Base-by-base conservation (phyloP, 2,797 vertebrate genomes). In the Hippocampus kuda region DNA sequence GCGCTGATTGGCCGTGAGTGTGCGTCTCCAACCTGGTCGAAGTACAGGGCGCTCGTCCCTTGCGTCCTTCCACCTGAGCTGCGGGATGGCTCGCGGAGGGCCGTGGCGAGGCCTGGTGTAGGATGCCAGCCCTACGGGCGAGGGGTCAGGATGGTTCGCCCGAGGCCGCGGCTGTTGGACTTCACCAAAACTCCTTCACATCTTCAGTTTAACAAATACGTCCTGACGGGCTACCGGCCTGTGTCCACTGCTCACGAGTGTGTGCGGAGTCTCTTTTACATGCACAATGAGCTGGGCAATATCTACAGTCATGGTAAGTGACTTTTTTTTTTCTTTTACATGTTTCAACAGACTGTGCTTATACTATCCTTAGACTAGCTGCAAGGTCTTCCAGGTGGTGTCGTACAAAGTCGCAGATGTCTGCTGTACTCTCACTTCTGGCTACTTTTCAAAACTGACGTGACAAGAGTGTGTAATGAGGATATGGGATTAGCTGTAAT, bases 201-300 rank as follows among this genome's bases (percentile, higher is more conserved):
- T 85, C 92, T 96, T 79, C 95, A 94, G 82, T 97, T 97, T 85
- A 97, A 96, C 87, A 92, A 90, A 77, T 96, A 92, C 75, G 93
- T 97, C 64, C 87, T 95, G 83, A 95, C 91, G 0, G 94, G 95
- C 51, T 97, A 96, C 86, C 91, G 95, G 60, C 94, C 94, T 0
- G 88, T 91, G 76, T 92, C 92, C 75, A 91, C 91, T 1, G 91
- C 88, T 72, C 88, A 86, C 0, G 94, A 91, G 61, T 96, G 94
- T 70, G 68, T 96, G 71, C 82, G 87, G 75, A 97, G 95, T 83
- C 91, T 97, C 72, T 95, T 96, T 86, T 97, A 96, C 83, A 79
- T 96, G 79, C 95, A 96, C 91, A 97, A 97, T 79, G 95, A 97
- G 84, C 89, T 93, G 75, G 94, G 94, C 62, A 97, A 97, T 87